Evolutionary conservation across 1,140 invertebrate genomes (phyloP).

Genomic region (Archivesica marissinica): DNA sequence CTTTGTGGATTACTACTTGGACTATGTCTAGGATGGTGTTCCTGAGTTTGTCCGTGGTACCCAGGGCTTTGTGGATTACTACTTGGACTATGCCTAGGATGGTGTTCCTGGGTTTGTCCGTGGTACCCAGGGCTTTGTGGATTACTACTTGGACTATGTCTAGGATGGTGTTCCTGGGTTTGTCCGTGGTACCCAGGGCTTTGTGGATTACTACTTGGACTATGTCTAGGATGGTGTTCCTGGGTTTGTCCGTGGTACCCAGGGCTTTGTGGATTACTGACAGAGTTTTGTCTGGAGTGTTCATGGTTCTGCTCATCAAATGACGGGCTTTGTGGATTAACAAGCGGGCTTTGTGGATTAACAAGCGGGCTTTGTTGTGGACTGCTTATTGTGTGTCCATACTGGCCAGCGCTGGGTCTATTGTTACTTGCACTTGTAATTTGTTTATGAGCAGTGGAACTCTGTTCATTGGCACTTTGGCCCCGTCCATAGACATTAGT

Average conservation of each 20-base stretch:
- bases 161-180: too few relatives aligned
- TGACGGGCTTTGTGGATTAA: background rate
- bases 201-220: constrained; percentile 8
- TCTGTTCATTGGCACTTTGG: background rate
- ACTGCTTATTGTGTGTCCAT: background rate
- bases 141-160: too few relatives aligned
- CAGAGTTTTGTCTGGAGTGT: background rate
- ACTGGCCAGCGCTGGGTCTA: background rate
- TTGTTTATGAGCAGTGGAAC: background rate
- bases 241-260: background rate
- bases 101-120: too few relatives aligned
- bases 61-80: too few relatives aligned
- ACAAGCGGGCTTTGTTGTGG: background rate
- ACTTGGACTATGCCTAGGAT: too few relatives aligned
- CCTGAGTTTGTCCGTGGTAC: too few relatives aligned
- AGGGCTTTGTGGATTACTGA: background rate
- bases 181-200: too few relatives aligned
- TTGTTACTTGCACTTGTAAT: background rate
- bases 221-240: background rate
- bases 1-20: background rate
- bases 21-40: too few relatives aligned
- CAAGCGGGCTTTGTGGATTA: background rate
- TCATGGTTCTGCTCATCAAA: background rate
- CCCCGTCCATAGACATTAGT: background rate
- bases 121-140: too few relatives aligned